Evolutionary conservation across 2,113 vertebrate genomes (phyloP).

Genomic region (Pteruthius melanotis): DNA sequence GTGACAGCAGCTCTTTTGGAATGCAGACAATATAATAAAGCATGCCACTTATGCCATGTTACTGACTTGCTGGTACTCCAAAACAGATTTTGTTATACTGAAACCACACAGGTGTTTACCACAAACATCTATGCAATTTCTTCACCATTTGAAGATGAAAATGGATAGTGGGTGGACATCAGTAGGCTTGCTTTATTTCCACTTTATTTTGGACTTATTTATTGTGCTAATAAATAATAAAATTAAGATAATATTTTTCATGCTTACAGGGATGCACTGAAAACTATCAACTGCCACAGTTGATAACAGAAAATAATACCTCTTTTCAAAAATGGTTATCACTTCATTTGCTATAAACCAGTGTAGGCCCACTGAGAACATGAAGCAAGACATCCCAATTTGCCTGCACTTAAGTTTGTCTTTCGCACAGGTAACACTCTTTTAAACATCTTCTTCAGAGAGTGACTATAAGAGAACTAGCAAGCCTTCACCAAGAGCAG

Average conservation of each 20-base stretch:
- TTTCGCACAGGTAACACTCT: not conserved
- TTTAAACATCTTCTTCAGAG: not conserved
- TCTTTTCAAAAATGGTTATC: not conserved
- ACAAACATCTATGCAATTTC: not conserved
- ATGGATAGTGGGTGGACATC: not conserved
- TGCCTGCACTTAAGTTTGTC: not conserved
- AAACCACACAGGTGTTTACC: not conserved
- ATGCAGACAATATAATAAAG: not conserved
- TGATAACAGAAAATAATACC: not conserved
- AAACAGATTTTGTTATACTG: not conserved
- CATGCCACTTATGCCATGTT: not conserved
- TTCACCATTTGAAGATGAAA: not conserved
- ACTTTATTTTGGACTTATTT: not conserved
- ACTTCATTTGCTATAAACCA: not conserved
- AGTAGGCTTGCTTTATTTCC: not conserved
- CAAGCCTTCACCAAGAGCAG: not conserved
- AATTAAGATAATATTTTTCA: not conserved
- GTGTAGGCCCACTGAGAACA: not conserved
- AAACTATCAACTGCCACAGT: not conserved
- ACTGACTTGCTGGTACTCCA: not conserved
- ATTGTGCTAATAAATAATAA: not conserved
- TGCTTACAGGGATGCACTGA: not conserved
- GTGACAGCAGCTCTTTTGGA: conserved; percentile 14
- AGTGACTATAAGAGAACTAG: not conserved
- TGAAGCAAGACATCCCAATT: not conserved